A percentile compares a stretch with the other conserved stretches of the same genome.
Conservation (phyloP, 2,888 invertebrate species). For the Pasiphila rectangulata region DNA sequence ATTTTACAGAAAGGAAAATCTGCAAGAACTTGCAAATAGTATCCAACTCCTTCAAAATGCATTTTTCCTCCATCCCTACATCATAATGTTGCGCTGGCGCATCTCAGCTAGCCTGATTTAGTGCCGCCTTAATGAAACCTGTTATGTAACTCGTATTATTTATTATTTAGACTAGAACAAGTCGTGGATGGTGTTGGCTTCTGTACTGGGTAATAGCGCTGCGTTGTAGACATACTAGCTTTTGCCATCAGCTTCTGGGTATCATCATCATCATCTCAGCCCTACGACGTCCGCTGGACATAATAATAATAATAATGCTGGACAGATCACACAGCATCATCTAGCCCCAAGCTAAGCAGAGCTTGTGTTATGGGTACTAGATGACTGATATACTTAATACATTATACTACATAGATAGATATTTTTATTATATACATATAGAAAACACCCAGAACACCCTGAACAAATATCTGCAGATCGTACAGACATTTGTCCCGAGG, state of each 20-base stretch:
- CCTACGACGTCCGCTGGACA: neutral
- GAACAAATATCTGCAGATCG: too few relatives aligned
- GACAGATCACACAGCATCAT: neutral
- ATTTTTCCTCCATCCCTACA: conserved; percentile 49
- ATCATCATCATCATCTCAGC: too few relatives aligned
- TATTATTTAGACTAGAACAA: conserved; percentile 73
- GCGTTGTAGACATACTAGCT: conserved; percentile 11
- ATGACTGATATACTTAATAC: neutral
- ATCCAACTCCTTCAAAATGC: too few relatives aligned
- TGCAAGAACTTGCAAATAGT: too few relatives aligned
- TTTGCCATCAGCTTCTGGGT: too few relatives aligned
- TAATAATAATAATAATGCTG: neutral
- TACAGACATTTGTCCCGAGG: too few relatives aligned
- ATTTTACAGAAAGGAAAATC: too few relatives aligned
- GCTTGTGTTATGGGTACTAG: neutral
- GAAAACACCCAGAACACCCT: too few relatives aligned
- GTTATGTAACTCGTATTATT: conserved; percentile 78
- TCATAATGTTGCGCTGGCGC: conserved; percentile 60
- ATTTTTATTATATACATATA: too few relatives aligned
- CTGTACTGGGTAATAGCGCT: conserved; percentile 65
- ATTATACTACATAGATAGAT: too few relatives aligned
- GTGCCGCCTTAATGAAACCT: conserved; percentile 77
- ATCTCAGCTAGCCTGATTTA: conserved; percentile 76
- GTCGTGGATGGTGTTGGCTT: conserved; percentile 61
- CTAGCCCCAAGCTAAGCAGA: neutral